Evolutionary conservation across 2,888 invertebrate species (phyloP).

Genomic region (Prostheceraeus crozeri): DNA sequence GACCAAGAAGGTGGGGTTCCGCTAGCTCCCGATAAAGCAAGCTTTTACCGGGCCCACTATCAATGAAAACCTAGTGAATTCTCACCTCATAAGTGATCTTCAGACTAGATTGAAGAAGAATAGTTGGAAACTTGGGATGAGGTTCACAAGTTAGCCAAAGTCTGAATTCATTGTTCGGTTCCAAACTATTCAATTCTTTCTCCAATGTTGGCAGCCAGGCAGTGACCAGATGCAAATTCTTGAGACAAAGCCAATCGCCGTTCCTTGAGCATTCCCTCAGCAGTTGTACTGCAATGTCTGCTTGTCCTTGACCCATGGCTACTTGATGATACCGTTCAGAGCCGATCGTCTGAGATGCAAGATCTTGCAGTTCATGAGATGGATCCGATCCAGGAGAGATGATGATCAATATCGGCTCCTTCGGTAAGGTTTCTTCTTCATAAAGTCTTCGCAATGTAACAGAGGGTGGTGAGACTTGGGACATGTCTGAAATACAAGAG

Average conservation of each 20-base stretch:
- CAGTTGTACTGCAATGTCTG: slow-evolving; percentile 62
- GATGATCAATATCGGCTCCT: slow-evolving; percentile 73
- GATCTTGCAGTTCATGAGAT: slow-evolving; percentile 68
- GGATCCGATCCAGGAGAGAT: slow-evolving; percentile 84
- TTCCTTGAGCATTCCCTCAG: slow-evolving; percentile 62
- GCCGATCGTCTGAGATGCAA: slow-evolving; percentile 61
- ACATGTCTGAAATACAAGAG: slow-evolving; percentile 6
- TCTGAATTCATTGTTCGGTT: slow-evolving; percentile 61
- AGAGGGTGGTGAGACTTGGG: slow-evolving; percentile 60
- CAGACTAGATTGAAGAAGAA: slow-evolving; percentile 69
- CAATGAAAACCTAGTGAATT: background rate
- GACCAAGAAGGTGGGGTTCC: no score
- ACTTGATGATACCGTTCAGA: slow-evolving; percentile 63
- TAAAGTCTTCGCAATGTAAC: slow-evolving; percentile 62
- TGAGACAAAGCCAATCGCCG: slow-evolving; percentile 71
- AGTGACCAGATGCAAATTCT: slow-evolving; percentile 71
- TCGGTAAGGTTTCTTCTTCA: slow-evolving; percentile 60
- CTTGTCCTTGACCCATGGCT: slow-evolving; percentile 73
- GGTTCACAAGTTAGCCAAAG: slow-evolving; percentile 81
- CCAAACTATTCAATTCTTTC: slow-evolving; percentile 52
- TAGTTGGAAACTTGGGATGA: slow-evolving; percentile 67
- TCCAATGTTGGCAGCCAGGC: slow-evolving; percentile 67
- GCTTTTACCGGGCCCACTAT: no score
- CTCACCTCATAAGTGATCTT: slow-evolving; percentile 68
- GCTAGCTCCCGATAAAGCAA: no score